phyloP scores from a whole-genome alignment of 2,797 vertebrate genomes.

The Psittacula echo region DNA sequence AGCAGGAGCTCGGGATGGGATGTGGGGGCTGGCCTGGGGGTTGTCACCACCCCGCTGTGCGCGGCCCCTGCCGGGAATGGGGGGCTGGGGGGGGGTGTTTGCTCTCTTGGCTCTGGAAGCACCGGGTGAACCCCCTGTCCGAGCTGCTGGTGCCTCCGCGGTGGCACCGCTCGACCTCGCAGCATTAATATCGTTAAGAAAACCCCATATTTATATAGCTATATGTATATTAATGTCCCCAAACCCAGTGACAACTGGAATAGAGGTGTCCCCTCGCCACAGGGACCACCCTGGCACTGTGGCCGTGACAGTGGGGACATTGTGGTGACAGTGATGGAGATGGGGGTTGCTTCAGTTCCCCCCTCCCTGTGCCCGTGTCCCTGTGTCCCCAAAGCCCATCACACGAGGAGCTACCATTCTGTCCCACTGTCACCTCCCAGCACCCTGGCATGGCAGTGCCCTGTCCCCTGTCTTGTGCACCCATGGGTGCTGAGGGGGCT shows the following conservation, averaged over 20 bases:
- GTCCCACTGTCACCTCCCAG: neutral
- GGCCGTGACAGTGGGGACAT: neutral
- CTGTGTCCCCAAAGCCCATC: neutral
- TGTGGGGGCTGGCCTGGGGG: neutral
- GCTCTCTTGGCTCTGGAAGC: neutral
- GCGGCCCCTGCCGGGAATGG: neutral
- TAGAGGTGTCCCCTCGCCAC: fast-evolving
- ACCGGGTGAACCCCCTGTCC: neutral
- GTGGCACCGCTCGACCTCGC: neutral
- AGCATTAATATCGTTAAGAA: neutral
- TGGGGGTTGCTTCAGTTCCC: too few relatives aligned
- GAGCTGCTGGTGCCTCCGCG: neutral
- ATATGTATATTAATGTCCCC: neutral
- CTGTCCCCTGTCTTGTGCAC: neutral
- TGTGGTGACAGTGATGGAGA: neutral
- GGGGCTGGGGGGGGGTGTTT: neutral
- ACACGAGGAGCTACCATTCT: neutral
- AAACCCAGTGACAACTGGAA: neutral
- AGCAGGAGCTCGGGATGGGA: neutral
- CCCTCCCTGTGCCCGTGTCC: neutral
- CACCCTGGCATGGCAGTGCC: too few relatives aligned
- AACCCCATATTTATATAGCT: neutral
- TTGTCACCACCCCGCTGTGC: neutral
- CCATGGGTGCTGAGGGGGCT: neutral
- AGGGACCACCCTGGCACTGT: neutral